phyloP scores from a whole-genome alignment of 2,888 invertebrate genomes.

The Trissolcus brochymenae region DNA sequence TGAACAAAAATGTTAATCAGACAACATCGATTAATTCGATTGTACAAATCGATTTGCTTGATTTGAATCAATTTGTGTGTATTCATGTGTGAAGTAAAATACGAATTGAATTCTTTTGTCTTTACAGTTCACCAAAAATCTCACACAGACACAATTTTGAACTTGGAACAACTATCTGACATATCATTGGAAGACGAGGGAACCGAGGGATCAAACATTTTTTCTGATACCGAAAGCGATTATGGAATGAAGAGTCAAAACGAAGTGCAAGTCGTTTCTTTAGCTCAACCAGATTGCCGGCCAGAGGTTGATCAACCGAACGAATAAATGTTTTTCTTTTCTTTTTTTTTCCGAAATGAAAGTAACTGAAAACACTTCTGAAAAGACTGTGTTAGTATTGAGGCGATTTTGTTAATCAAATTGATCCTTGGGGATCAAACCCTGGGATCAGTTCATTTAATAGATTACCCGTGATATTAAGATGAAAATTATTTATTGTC shows the following conservation, averaged over 20 bases:
- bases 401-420: conserved; percentile 12
- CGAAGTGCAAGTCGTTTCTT: conserved; percentile 54
- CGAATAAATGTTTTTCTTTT: conserved; percentile 8
- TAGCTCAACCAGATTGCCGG: conserved; percentile 75
- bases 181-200: conserved; percentile 79
- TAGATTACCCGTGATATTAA: neutral
- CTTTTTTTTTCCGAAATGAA: neutral
- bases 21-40: neutral
- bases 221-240: conserved; percentile 85
- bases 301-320: conserved; percentile 80
- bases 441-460: neutral
- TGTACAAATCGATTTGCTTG: neutral
- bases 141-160: conserved; percentile 65
- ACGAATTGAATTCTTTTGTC: neutral
- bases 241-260: conserved; percentile 77
- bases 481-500: conserved; percentile 34
- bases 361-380: conserved; percentile 15
- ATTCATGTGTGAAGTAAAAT: neutral
- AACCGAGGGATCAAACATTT: conserved; percentile 79
- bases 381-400: conserved; percentile 51
- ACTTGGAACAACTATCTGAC: conserved; percentile 76
- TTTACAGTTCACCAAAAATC: conserved; percentile 43
- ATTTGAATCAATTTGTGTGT: neutral
- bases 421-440: conserved; percentile 10
- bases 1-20: neutral